Percentiles rank a stretch among this genome's conserved stretches.
These are phyloP conservation scores for Drosophila rufa DNA, from an alignment of 1,140 invertebrate species.

Conservation along the genomic window DNA sequence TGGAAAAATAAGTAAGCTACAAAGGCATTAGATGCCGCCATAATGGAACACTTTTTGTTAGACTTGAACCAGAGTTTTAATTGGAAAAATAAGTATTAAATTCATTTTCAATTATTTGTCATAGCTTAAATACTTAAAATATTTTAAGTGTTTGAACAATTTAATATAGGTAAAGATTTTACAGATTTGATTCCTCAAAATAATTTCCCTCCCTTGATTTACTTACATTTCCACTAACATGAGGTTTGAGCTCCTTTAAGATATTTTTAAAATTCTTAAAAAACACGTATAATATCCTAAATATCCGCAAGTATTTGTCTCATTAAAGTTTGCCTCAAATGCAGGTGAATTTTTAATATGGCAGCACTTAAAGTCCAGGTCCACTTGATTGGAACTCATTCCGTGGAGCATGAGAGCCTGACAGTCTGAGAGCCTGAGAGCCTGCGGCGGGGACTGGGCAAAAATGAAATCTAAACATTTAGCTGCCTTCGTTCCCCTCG, in stretches of 20 bases:
- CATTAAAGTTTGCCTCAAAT: neutral
- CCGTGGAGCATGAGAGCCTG: neutral
- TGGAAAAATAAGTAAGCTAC: neutral
- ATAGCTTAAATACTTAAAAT: neutral
- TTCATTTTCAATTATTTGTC: too few species aligned
- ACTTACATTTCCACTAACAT: neutral
- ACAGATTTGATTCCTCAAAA: too few species aligned
- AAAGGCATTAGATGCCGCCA: too few species aligned
- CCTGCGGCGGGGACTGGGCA: conserved; percentile 4
- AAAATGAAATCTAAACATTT: conserved; percentile 32
- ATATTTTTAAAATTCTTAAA: too few species aligned
- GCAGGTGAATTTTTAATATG: neutral
- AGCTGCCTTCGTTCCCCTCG: conserved; percentile 5
- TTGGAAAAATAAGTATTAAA: too few species aligned
- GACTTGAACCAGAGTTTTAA: neutral
- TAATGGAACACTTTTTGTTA: neutral
- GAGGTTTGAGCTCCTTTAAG: neutral
- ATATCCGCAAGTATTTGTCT: neutral
- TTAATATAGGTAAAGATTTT: neutral
- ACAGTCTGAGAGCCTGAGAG: neutral
- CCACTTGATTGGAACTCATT: conserved; percentile 14
- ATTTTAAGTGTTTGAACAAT: neutral
- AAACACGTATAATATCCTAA: too few species aligned
- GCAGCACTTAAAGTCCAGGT: conserved; percentile 6
- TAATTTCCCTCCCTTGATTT: neutral